Evolutionary conservation across 2,113 vertebrate species (phyloP).

Genomic region (Nothobranchius furzeri): DNA sequence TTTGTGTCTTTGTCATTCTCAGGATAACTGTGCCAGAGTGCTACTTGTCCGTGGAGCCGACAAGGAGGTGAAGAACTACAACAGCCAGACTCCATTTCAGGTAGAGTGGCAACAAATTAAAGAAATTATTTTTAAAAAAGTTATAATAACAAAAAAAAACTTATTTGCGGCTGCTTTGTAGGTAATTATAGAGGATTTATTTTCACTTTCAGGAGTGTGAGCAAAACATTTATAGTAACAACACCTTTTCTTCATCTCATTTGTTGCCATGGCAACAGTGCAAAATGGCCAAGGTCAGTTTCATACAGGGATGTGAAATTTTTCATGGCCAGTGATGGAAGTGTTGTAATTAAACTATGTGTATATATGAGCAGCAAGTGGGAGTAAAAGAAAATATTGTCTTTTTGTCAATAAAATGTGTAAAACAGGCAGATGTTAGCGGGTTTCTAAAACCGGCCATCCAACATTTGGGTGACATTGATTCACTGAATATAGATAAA

Average conservation of each 20-base stretch:
- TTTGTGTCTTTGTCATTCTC: not conserved
- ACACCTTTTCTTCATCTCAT: constrained; percentile 17
- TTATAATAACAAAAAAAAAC: not conserved
- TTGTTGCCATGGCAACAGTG: constrained; percentile 64
- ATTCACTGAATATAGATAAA: too few species aligned
- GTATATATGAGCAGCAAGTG: not conserved
- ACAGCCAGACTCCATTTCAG: constrained; percentile 95
- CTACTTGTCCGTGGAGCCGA: constrained; percentile 90
- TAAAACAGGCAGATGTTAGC: too few species aligned
- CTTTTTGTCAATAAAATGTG: too few species aligned
- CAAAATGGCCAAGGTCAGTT: constrained; percentile 47
- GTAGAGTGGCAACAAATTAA: constrained; percentile 65
- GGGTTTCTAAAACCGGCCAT: too few species aligned
- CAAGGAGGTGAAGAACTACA: constrained; percentile 95
- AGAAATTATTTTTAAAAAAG: not conserved
- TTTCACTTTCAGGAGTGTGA: constrained; percentile 2
- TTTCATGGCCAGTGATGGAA: constrained; percentile 1
- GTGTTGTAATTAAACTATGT: not conserved
- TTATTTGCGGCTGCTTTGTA: constrained; percentile 1
- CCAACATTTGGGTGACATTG: too few species aligned
- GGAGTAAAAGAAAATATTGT: not conserved
- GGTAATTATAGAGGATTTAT: not conserved
- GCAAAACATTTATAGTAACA: constrained; percentile 14
- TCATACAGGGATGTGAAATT: constrained; percentile 14
- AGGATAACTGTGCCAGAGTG: constrained; percentile 94